Evolutionary conservation across 2,797 vertebrate species (phyloP).

Genomic region (Pelochelys cantorii): DNA sequence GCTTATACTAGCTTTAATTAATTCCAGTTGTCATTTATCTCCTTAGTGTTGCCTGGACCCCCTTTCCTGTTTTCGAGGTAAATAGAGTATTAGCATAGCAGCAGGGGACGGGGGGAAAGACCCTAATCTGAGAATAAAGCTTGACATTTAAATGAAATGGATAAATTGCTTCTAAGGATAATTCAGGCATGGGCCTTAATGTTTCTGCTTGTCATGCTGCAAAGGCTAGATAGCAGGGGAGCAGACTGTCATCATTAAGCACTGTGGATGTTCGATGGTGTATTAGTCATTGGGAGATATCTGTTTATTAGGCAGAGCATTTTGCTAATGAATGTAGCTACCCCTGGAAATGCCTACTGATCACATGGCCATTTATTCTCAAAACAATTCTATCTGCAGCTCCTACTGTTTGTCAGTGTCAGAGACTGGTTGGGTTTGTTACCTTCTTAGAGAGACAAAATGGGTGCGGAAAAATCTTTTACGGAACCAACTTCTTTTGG

Average conservation of each 20-base stretch:
- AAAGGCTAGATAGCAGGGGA: not conserved
- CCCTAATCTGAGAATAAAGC: not conserved
- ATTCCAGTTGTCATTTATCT: not conserved
- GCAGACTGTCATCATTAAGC: not conserved
- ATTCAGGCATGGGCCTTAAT: not conserved
- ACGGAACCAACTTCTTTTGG: too few relatives aligned
- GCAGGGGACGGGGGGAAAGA: not conserved
- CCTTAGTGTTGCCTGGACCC: not conserved
- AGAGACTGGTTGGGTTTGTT: not conserved
- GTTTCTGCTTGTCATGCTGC: not conserved
- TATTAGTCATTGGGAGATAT: not conserved
- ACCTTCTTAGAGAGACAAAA: too few relatives aligned
- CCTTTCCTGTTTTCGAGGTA: not conserved
- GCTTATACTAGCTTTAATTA: conserved; percentile 2
- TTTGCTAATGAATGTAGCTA: rapidly evolving
- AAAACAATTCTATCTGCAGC: not conserved
- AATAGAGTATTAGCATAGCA: conserved; percentile 13
- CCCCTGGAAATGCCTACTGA: not conserved
- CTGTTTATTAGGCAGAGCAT: not conserved
- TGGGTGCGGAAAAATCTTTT: too few relatives aligned
- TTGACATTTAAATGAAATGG: not conserved
- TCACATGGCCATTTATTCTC: not conserved
- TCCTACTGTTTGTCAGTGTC: not conserved
- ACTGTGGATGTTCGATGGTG: not conserved
- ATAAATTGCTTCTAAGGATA: not conserved